These are phyloP conservation scores for Sphaerophoria rueppellii DNA, from an alignment of 2,888 invertebrate genomes.

Conservation along the genomic window DNA sequence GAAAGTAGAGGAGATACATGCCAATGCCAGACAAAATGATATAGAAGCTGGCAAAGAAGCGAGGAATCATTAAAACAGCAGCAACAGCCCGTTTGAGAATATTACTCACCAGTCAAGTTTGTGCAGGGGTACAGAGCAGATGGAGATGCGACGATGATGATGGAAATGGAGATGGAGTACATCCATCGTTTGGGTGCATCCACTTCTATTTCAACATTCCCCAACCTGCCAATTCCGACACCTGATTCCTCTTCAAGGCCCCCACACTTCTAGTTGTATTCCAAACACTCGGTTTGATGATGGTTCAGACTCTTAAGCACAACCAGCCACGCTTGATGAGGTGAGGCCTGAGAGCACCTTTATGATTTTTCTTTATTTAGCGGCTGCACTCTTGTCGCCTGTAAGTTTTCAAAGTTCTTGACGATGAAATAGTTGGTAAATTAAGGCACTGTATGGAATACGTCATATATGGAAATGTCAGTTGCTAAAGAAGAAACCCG, in stretches of 20 bases:
- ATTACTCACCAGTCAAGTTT: conserved; percentile 52
- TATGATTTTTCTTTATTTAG: background rate
- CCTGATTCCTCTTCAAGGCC: conserved; percentile 67
- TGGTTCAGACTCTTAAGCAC: conserved; percentile 45
- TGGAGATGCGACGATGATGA: too few species aligned
- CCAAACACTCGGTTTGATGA: conserved; percentile 22
- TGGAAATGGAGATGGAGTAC: conserved; percentile 33
- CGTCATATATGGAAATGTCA: too few species aligned
- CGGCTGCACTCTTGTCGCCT: background rate
- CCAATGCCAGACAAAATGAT: conserved; percentile 2
- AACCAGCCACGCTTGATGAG: conserved; percentile 29
- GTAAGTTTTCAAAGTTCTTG: background rate
- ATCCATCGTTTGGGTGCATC: conserved; percentile 46
- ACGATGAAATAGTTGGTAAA: too few species aligned
- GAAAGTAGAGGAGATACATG: conserved; percentile 39
- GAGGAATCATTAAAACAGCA: conserved; percentile 57
- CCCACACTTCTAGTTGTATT: conserved; percentile 33
- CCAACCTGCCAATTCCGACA: conserved; percentile 72
- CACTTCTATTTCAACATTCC: conserved; percentile 56
- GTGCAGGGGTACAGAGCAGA: background rate
- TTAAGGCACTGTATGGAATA: too few species aligned
- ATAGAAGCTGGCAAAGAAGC: conserved; percentile 17
- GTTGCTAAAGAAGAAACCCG: too few species aligned
- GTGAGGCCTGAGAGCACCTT: conserved; percentile 6
- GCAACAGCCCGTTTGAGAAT: conserved; percentile 47